Percentiles rank a stretch among this genome's conserved stretches.
Conservation (phyloP, 2,888 invertebrate genomes). For the Platynereis dumerilii region DNA sequence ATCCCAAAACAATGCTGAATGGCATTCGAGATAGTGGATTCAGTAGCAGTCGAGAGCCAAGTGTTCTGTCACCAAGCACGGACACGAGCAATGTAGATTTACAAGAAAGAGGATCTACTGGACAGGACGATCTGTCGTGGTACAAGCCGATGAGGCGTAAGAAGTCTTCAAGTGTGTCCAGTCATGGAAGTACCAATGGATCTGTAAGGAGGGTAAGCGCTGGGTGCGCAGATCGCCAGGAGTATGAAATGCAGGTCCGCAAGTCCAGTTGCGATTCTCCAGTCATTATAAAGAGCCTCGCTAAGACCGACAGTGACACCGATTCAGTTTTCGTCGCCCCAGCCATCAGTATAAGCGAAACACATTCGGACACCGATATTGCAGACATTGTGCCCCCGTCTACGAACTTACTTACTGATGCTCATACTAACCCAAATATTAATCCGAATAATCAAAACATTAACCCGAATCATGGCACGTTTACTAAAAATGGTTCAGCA, state of each 20-base stretch:
- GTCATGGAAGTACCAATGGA: too few species aligned
- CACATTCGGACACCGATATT: neutral
- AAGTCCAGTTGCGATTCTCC: neutral
- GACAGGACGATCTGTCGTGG: neutral
- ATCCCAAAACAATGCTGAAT: too few species aligned
- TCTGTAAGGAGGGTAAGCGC: neutral
- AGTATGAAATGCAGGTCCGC: constrained; percentile 2
- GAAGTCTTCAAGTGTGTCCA: neutral
- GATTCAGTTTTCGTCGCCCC: neutral
- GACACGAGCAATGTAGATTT: constrained; percentile 27
- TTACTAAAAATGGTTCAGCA: too few species aligned
- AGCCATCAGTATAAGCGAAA: neutral
- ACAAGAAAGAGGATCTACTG: constrained; percentile 7
- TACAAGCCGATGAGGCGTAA: neutral
- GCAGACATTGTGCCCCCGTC: neutral
- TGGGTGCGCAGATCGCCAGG: neutral
- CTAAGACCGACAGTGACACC: neutral
- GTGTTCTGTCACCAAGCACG: constrained; percentile 15
- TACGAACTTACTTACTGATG: neutral
- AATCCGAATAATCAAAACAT: neutral
- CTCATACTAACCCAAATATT: constrained; percentile 1
- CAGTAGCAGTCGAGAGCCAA: constrained; percentile 23
- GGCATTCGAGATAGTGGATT: constrained; percentile 23
- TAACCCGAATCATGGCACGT: neutral
- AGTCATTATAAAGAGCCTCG: neutral